Evolutionary conservation across 2,797 vertebrate genomes (phyloP).

Genomic region (Labeo calbasu): DNA sequence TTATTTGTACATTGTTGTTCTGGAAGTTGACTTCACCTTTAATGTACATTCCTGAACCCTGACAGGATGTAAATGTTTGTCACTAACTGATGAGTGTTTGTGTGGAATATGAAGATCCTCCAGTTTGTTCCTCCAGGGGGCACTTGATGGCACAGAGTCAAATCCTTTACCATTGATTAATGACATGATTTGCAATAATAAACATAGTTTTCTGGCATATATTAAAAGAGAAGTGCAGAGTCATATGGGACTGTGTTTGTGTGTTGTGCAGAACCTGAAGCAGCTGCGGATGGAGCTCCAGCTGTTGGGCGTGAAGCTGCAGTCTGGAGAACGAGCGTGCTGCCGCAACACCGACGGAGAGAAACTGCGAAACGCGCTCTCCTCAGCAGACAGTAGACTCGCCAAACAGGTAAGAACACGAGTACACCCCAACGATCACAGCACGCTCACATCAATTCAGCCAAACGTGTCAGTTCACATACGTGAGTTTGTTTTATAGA

Average conservation of each 20-base stretch:
- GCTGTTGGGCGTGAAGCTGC: constrained; percentile 83
- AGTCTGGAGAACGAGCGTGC: constrained; percentile 91
- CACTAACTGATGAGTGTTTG: background rate
- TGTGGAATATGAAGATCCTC: background rate
- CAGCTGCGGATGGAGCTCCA: constrained; percentile 86
- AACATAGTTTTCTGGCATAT: background rate
- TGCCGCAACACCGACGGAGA: constrained; percentile 92
- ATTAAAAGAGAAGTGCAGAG: background rate
- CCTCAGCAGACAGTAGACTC: constrained; percentile 85
- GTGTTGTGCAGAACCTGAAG: constrained; percentile 82
- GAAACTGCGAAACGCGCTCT: constrained; percentile 84
- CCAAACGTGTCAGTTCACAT: too few species aligned
- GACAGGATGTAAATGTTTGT: too few species aligned
- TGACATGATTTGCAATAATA: background rate
- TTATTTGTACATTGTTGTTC: too few species aligned
- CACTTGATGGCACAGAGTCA: background rate
- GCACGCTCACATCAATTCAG: too few species aligned
- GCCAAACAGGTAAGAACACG: constrained; percentile 84
- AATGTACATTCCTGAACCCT: too few species aligned
- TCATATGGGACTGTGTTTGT: background rate
- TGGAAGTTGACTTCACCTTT: too few species aligned
- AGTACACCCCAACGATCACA: too few species aligned
- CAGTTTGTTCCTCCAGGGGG: background rate
- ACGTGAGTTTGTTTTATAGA: too few species aligned
- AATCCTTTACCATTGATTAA: background rate